Evolutionary conservation across 2,888 invertebrate species (phyloP), one percentile per base, ranked within the genome.

Genomic region (Embidobia sp.): DNA sequence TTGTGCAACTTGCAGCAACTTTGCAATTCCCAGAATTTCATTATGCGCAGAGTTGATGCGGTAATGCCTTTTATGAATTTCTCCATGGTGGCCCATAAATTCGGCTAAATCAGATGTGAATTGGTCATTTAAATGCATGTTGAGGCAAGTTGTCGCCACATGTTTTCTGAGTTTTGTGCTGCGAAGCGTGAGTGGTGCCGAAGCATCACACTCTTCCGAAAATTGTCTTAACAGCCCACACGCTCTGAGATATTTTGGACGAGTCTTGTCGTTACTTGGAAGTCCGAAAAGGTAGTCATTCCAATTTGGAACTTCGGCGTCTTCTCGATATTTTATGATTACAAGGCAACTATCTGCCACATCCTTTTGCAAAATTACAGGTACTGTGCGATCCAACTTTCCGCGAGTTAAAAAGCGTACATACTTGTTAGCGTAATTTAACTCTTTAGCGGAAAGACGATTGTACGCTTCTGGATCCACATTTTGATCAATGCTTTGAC

Each of bases 331-430:
- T 69, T 15, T 80, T 5, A 46, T 18, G 13, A 63, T 33, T 18
- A 5, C 18, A 0, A 40, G 3, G 29, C 35, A 37, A 40, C 63
- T 49, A 1, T 63, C 22, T n/a, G 5, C 63, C 7, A 46, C 15
- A 2, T 63, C 46, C 27, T 27, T 16, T 13, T 35, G 27, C 13
- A 63, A 10, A 29, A 63, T 49, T 0, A 40, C 19, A 18, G 63
- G 11, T 1, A 63, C 81, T 8, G 59, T 69, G 8, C 81, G 57
- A 16, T 69, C 67, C 10, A 77, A 31, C 57, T 83, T 81, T 0
- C 81, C 82, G 11, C 84, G 76, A 5, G 78, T 78, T 8, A 42
- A 40, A 53, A 82, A 81, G 1, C 82, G 59, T 3, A 78, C 67
- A 37, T 80, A 81, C 48, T 76, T 72, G 3, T 57, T 26, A 0